Evolutionary conservation across 2,113 vertebrate species (phyloP), one percentile per base, ranked within the genome.

Genomic region (Lepus americanus): DNA sequence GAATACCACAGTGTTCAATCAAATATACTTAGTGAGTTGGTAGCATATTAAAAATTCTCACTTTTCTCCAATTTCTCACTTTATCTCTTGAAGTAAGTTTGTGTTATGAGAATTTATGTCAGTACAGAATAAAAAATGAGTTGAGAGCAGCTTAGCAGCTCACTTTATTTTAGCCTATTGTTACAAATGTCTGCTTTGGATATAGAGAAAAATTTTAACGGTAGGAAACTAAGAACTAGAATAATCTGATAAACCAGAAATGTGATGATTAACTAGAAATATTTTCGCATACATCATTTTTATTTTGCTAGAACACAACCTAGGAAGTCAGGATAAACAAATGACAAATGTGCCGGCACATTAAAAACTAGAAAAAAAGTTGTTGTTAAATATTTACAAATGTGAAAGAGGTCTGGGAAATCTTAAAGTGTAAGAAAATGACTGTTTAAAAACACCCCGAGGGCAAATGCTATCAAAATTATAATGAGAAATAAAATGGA

Each of bases 81-180:
- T 93, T 81, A 39, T 95, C 73, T 33, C 74, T 73, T 84, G 80
- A 95, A n/a, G 3, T 44, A 94, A 95, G 84, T 69, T 89, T 61
- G 67, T 96, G 44, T 95, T 76, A 0, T 4, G 61, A 97, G 84
- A 61, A 96, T 22, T 5, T 90, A 63, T 19, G 39, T 29, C 80
- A 94, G 36, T 8, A 63, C 27, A n/a, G 64, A 93, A 77, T 94
- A 95, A 94, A 95, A 94, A 51, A 85, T 77, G 88, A 93, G 66
- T 25, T 73, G 90, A 90, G 78, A 96, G 53, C 83, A 90, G 83
- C 8, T 78, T 83, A 78, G 33, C 85, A 97, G 85, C 78, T 78
- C 94, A 96, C 77, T 81, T 95, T 83, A 93, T 79, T 87, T 96
- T 23, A 97, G 81, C 64, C 90, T 97, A 95, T 96, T 97, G 95